Evolutionary conservation across 2,113 vertebrate species (phyloP), one percentile per base, ranked within the genome.

Genomic region (Acrocephalus kingi): DNA sequence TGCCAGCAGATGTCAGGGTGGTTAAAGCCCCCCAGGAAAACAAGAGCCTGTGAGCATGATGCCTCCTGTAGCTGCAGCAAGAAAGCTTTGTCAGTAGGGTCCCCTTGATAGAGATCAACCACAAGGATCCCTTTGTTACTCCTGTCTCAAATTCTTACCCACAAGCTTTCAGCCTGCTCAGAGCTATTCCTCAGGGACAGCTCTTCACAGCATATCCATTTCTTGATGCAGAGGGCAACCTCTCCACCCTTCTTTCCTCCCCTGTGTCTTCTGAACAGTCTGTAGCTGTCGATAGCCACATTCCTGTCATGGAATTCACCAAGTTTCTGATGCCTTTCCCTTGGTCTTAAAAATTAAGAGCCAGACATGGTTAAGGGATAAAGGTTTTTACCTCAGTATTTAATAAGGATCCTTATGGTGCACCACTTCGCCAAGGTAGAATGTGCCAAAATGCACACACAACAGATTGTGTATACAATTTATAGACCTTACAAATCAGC

Each of bases 381-480:
- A 49, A 21, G 8, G 18, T 13, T 21, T 49, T 37, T 37, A 28
- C 13, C 25, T 30, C 4, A 1, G n/a, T 51, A 21, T 49, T 69
- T 69, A 37, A 21, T 51, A 51, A 37, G n/a, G n/a, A 51, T 69
- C 13, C n/a, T 28, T 37, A 28, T 15, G 18, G n/a, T 37, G 46
- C n/a, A 51, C 46, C 9, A 15, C 18, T 21, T 30, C 0, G 4
- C 25, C 25, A 37, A 21, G 5, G 48, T 15, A 19, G 25, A 11
- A 51, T 37, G 46, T 5, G 6, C 46, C 2, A 1, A 6, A 37
- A 11, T 35, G 13, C n/a, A 28, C 11, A 35, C 12, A 20, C 2
- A 3, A 49, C 15, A 35, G 5, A 49, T 51, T 0, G 0, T 0
- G 3, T 69, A 28, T 21, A 37, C 18, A 49, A 22, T n/a, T 67